phyloP scores from a whole-genome alignment of 2,113 vertebrate species.

The Saimiri boliviensis region DNA sequence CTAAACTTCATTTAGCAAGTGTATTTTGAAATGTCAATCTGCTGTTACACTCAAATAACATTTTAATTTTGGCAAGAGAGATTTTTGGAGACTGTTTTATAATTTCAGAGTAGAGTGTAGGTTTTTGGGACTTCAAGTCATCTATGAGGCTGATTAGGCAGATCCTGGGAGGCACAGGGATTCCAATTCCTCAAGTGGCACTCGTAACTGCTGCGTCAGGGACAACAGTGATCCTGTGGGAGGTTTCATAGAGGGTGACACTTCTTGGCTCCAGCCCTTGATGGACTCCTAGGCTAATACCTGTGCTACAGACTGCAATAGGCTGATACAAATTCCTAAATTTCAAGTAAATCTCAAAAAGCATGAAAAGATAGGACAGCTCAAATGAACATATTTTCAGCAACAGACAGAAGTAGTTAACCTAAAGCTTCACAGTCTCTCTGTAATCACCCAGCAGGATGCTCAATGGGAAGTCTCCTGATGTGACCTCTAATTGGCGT shows the following conservation, averaged over 20 bases:
- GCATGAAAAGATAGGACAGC: neutral
- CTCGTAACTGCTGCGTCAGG: neutral
- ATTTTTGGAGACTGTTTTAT: neutral
- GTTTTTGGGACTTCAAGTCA: neutral
- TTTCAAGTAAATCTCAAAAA: neutral
- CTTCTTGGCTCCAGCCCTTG: neutral
- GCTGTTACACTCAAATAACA: neutral
- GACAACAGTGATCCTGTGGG: neutral
- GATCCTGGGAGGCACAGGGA: neutral
- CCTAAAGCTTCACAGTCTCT: neutral
- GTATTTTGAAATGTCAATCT: neutral
- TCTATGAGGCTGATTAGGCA: neutral
- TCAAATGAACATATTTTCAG: neutral
- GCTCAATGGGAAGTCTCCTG: neutral
- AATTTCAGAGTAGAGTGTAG: neutral
- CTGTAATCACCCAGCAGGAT: neutral
- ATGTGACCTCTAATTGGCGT: rapidly evolving
- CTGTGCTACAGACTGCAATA: neutral
- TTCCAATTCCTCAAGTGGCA: neutral
- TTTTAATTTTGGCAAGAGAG: neutral
- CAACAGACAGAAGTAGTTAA: neutral
- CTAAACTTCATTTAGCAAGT: too few relatives aligned
- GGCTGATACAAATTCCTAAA: neutral
- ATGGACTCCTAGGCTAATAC: neutral
- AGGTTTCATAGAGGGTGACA: neutral